phyloP scores from a whole-genome alignment of 2,797 vertebrate genomes.

The Gymnopithys bicolor region DNA sequence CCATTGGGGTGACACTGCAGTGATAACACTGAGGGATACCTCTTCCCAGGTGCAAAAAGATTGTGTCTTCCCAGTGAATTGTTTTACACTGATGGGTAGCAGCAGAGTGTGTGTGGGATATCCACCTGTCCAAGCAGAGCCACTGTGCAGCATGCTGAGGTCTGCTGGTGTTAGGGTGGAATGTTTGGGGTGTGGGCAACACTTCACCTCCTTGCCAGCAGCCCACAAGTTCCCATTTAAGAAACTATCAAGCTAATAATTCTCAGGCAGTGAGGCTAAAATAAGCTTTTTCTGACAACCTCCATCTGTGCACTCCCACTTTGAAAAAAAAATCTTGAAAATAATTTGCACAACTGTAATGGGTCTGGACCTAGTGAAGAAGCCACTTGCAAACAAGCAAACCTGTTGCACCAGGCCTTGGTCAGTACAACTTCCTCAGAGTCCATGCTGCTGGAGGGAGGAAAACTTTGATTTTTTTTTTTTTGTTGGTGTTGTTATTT shows the following conservation, averaged over 20 bases:
- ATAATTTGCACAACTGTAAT: neutral
- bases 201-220: neutral
- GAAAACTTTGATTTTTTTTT: neutral
- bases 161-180: neutral
- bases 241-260: neutral
- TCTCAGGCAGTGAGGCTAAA: neutral
- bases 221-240: neutral
- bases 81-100: neutral
- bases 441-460: fast-evolving
- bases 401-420: neutral
- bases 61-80: neutral
- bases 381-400: neutral
- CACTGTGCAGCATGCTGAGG: neutral
- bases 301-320: neutral
- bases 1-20: fast-evolving
- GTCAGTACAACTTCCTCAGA: neutral
- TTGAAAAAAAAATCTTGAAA: neutral
- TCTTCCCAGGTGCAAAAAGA: neutral
- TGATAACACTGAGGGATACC: neutral
- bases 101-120: neutral
- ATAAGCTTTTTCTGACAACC: neutral
- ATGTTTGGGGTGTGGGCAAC: fast-evolving
- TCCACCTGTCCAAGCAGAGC: neutral
- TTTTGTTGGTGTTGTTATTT: no score
- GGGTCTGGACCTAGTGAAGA: fast-evolving